These are phyloP conservation scores for Zeuzera pyrina DNA, from an alignment of 2,888 invertebrate species.

Conservation along the genomic window DNA sequence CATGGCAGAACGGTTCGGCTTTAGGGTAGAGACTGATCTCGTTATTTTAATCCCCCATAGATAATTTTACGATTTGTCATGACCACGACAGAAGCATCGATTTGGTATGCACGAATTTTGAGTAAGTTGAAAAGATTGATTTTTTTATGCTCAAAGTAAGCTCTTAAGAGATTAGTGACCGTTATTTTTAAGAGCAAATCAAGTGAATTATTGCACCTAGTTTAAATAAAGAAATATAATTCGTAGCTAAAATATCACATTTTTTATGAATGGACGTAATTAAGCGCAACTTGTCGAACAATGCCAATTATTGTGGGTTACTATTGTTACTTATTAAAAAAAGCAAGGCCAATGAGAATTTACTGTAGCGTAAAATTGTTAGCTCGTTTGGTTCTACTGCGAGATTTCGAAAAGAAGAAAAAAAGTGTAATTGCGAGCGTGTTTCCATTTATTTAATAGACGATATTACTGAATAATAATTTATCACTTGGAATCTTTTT, in stretches of 20 bases:
- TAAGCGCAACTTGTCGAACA: conserved; percentile 13
- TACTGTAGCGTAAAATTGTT: conserved; percentile 26
- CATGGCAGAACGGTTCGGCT: conserved; percentile 39
- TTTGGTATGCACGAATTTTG: conserved; percentile 40
- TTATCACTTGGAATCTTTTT: no score
- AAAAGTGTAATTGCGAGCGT: no score
- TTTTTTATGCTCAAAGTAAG: conserved; percentile 1
- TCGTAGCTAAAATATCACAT: conserved; percentile 10
- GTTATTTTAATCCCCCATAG: conserved; percentile 58
- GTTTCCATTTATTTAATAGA: no score
- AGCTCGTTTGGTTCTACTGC: conserved; percentile 10
- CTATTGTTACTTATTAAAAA: conserved; percentile 18
- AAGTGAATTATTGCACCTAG: conserved; percentile 7
- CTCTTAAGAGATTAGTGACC: no score
- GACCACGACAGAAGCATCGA: conserved; percentile 31
- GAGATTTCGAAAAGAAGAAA: conserved; percentile 10
- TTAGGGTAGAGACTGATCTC: conserved; percentile 44
- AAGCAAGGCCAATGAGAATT: conserved; percentile 21
- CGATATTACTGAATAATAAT: no score
- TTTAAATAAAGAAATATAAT: conserved; percentile 9
- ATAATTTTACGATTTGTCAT: conserved; percentile 57
- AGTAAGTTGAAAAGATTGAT: conserved; percentile 2
- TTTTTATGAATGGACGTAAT: conserved; percentile 12
- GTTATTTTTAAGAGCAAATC: no score
- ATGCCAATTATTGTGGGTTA: conserved; percentile 13